Conservation (phyloP, 2,113 vertebrate species). For the Epinephelus lanceolatus region DNA sequence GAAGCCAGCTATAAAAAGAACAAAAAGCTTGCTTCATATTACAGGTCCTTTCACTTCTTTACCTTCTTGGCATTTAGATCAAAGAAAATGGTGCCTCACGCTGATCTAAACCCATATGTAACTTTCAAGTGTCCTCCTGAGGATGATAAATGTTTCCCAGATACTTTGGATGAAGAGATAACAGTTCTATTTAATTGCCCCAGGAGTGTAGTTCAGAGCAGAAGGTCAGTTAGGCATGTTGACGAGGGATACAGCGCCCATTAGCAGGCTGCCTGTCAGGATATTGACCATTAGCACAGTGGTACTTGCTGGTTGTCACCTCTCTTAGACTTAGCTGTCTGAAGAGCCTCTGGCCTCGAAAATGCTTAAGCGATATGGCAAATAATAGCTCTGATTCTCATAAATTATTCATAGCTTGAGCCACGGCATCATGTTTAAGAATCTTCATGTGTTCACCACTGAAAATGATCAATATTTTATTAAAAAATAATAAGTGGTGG, state of each 20-base stretch:
- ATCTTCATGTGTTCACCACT: neutral
- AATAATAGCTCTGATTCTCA: slow-evolving; percentile 2
- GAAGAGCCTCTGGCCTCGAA: slow-evolving; percentile 7
- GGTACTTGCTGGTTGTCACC: slow-evolving; percentile 40
- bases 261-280: slow-evolving; percentile 54
- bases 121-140: neutral
- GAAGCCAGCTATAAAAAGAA: too few species aligned
- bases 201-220: slow-evolving; percentile 19
- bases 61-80: neutral
- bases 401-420: slow-evolving; percentile 36
- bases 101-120: neutral
- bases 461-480: neutral
- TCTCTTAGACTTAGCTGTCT: slow-evolving; percentile 37
- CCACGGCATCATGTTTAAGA: neutral
- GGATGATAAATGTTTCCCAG: slow-evolving; percentile 25
- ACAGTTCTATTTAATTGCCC: slow-evolving; percentile 53
- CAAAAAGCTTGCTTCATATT: too few species aligned
- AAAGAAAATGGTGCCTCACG: neutral
- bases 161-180: slow-evolving; percentile 1
- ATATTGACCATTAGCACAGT: slow-evolving; percentile 55
- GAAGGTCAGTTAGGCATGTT: slow-evolving; percentile 46
- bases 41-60: neutral
- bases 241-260: slow-evolving; percentile 20
- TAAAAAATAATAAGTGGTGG: neutral
- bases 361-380: slow-evolving; percentile 26